Evolutionary conservation across 64 coral and sea anemone species (phyloP), one percentile per base, ranked within the genome.

Genomic region (Pachyseris speciosa): DNA sequence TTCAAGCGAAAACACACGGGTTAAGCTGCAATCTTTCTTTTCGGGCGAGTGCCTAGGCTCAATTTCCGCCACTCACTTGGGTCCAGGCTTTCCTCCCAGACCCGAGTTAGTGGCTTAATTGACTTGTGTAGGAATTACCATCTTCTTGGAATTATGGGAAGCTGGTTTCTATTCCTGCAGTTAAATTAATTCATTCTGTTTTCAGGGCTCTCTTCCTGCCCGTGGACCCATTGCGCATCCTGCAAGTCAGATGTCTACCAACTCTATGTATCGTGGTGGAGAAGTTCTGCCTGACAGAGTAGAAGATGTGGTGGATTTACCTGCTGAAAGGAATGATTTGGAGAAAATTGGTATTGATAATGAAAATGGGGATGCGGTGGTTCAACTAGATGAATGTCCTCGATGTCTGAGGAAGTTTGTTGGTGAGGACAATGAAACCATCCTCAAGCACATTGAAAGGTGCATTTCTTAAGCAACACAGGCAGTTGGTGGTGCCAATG

Each of bases 391-490:
- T 25, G 77, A 81, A 61, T 81, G 77, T 13, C 77, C 77, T 13
- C 77, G 77, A 3, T 81, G 77, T 58, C n/a, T 81, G 77, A 81
- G 52, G 25, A 81, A 61, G 22, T 81, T 81, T 63, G 9, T 61
- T 37, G 77, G 36, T 39, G 77, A 81, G 37, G 32, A 55, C 3
- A 41, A 22, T 11, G 53, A 42, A 9, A 24, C 77, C 19, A 61
- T 81, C 19, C 52, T 81, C 20, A 81, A 81, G n/a, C 77, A 81
- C 77, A 81, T 81, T 60, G 77, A 81, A 58, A 37, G 77, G 53
- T 81, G 77, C 53, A 81, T 81, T 20, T 81, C 77, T 26, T 81
- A 58, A 63, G 17, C 27, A 57, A 27, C 7, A n/a, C n/a, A n/a
- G n/a, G n/a, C n/a, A n/a, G n/a, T n/a, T n/a, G n/a, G n/a, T n/a